Conservation (phyloP, 2,797 vertebrate genomes). For the Eleutherodactylus coqui region DNA sequence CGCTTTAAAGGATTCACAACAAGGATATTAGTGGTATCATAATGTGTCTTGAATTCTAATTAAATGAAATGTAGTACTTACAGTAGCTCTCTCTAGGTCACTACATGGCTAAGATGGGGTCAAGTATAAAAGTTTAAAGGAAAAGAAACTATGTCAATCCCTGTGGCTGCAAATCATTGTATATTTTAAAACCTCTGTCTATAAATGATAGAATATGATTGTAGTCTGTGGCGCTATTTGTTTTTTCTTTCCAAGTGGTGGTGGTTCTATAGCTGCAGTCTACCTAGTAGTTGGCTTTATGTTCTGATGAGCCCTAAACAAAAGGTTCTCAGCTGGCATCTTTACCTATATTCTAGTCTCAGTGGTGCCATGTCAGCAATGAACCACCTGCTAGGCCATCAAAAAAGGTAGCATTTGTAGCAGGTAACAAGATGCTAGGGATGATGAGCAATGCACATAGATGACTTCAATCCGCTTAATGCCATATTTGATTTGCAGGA, state of each 20-base stretch:
- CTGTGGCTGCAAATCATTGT: neutral
- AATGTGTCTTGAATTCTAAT: neutral
- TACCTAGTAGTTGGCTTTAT: neutral
- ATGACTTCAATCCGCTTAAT: neutral
- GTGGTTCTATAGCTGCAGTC: neutral
- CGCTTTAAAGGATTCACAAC: neutral
- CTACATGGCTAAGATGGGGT: neutral
- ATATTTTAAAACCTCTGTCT: neutral
- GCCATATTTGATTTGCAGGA: neutral
- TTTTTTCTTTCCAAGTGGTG: neutral
- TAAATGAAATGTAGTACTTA: neutral
- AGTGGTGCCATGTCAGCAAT: neutral
- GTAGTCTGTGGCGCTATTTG: too few relatives aligned
- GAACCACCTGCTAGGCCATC: neutral
- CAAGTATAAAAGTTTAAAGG: neutral
- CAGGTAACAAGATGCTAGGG: neutral
- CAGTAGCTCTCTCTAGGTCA: neutral
- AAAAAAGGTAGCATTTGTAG: neutral
- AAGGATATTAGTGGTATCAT: neutral
- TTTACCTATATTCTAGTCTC: neutral
- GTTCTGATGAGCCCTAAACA: neutral
- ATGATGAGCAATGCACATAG: neutral
- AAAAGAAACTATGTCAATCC: neutral
- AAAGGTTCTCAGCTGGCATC: neutral
- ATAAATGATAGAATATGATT: neutral